Evolutionary conservation across 1,140 invertebrate genomes (phyloP), one percentile per base, ranked within the genome.

Genomic region (Heliconius eleuchia): DNA sequence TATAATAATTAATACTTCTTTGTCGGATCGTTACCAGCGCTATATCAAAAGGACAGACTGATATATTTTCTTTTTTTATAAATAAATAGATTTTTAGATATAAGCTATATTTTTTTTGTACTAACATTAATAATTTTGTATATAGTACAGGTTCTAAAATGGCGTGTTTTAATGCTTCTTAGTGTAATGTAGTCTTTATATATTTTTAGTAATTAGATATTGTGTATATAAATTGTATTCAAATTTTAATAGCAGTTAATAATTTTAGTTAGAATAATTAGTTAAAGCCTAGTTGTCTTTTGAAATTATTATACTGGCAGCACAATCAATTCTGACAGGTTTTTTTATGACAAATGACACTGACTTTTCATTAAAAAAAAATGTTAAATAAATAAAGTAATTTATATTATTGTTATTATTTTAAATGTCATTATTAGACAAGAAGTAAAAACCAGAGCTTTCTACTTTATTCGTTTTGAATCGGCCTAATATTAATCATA

Each of bases 11-110:
- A 52, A 80, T 66, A 78, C 50, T 75, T 80, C 74, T 75, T 74
- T 84, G 76, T 82, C 85, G 82, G 71, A 79, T 82, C 80, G 86
- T 93, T 93, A 93, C 91, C 92, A 91, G 80, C 57, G 57, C 79
- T 89, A 92, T 90, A 88, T 90, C 88, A 91, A 86, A 91, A 84
- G 81, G 86, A 89, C 89, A 88, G 89, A 91, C 89, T 91, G 88
- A 87, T 57, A 78, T 80, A 86, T 82, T 83, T 86, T 89, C 85
- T 79, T 85, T 87, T 87, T 85, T 85, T 34, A 70, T 85, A 83
- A 74, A 81, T 74, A 74, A 70, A 70, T 52, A 23, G 71, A n/a
- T 42, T 57, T 74, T 57, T 37, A 66, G 13, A 66, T 30, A 27
- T 27, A 66, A 73, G 50, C 50, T 73, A 73, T 50, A 46, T 5